Percentiles rank a stretch among this genome's conserved stretches.
phyloP scores from a whole-genome alignment of 2,797 vertebrate species.

The Siniperca scherzeri region DNA sequence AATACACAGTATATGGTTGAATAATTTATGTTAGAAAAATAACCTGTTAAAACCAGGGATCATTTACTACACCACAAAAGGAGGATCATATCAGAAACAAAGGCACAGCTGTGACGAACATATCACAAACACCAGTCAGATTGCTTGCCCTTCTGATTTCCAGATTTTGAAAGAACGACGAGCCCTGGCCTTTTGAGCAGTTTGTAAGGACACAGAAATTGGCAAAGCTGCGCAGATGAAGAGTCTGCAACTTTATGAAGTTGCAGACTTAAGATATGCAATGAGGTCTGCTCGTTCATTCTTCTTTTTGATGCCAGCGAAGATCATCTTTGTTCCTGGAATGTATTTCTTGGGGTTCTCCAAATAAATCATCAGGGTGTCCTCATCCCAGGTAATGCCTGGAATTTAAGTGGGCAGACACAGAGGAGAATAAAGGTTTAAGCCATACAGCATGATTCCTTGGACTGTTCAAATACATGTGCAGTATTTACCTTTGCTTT shows the following conservation, averaged over 20 bases:
- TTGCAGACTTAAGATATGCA: conserved; percentile 89
- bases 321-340: conserved; percentile 92
- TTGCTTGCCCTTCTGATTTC: conserved; percentile 15
- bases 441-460: neutral
- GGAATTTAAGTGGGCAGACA: conserved; percentile 19
- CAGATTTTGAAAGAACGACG: conserved; percentile 9
- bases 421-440: neutral
- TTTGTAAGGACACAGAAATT: conserved; percentile 19
- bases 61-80: conserved; percentile 43
- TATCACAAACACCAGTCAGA: conserved; percentile 22
- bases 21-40: conserved; percentile 70
- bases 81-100: conserved; percentile 51
- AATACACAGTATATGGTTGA: conserved; percentile 55
- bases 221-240: neutral
- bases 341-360: conserved; percentile 95
- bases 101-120: conserved; percentile 60
- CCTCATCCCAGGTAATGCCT: conserved; percentile 88
- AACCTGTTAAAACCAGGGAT: conserved; percentile 75
- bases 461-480: neutral
- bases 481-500: conserved; percentile 86
- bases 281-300: conserved; percentile 88
- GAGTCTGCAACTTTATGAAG: conserved; percentile 77
- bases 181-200: conserved; percentile 32
- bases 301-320: conserved; percentile 93
- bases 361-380: conserved; percentile 89